Conservation (phyloP, 2,797 vertebrate genomes). For the Zenarchopterus dispar region DNA sequence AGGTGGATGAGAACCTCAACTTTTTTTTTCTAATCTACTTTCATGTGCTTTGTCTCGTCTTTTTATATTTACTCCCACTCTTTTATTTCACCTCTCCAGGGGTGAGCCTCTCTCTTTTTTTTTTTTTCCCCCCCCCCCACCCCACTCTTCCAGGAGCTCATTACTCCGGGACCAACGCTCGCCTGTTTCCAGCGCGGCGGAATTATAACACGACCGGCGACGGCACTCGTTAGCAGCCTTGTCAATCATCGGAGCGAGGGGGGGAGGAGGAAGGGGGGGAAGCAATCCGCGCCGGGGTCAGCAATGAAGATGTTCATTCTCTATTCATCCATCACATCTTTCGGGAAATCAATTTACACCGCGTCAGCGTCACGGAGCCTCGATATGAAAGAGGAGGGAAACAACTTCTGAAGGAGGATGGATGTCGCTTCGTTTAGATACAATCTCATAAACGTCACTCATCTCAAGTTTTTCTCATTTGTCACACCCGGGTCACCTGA, state of each 20-base stretch:
- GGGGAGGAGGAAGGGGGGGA: constrained; percentile 55
- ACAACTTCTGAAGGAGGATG: constrained; percentile 65
- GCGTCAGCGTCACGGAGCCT: constrained; percentile 73
- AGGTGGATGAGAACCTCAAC: constrained; percentile 69
- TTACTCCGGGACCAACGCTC: constrained; percentile 64
- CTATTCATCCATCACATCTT: constrained; percentile 83
- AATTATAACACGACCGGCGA: constrained; percentile 78
- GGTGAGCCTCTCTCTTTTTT: constrained; percentile 47
- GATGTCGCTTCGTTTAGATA: constrained; percentile 60
- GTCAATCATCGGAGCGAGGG: constrained; percentile 76
- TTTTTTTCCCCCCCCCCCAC: constrained; percentile 43
- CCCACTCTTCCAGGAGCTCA: constrained; percentile 64
- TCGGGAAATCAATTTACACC: constrained; percentile 82
- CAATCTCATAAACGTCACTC: constrained; percentile 77
- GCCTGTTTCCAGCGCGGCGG: constrained; percentile 65
- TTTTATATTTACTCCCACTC: constrained; percentile 66
- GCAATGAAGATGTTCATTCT: constrained; percentile 80
- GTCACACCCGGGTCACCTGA: constrained; percentile 40
- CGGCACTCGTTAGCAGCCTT: constrained; percentile 82
- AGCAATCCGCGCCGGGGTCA: constrained; percentile 77
- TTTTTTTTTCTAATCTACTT: constrained; percentile 76
- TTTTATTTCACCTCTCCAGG: constrained; percentile 66
- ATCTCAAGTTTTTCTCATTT: constrained; percentile 8
- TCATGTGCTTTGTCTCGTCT: constrained; percentile 75
- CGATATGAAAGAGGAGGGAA: constrained; percentile 69